These are phyloP conservation scores for Dysmachus trigonus DNA, from an alignment of 2,888 invertebrate species.

Conservation along the genomic window DNA sequence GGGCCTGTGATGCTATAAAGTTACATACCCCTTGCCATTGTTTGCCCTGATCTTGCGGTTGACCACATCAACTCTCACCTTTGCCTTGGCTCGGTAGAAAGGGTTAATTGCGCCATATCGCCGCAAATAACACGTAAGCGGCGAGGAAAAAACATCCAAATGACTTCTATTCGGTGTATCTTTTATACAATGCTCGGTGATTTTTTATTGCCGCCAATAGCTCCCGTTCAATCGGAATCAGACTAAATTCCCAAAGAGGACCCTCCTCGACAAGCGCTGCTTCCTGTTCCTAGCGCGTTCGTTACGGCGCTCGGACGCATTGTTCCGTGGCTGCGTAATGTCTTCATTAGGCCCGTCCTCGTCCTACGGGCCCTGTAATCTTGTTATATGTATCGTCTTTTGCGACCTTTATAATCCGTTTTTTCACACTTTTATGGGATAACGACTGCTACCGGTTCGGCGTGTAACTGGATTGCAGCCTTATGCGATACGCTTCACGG, in stretches of 20 bases:
- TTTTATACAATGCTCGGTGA: not conserved
- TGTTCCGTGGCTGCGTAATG: slow-evolving; percentile 38
- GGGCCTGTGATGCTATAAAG: not conserved
- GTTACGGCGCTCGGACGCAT: slow-evolving; percentile 16
- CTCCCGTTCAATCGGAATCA: slow-evolving; percentile 9
- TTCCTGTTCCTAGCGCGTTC: slow-evolving; percentile 17
- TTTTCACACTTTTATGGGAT: slow-evolving; percentile 23
- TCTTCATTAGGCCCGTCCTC: slow-evolving; percentile 25
- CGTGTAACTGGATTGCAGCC: not conserved
- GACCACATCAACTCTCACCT: slow-evolving; percentile 29
- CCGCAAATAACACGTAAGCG: not conserved
- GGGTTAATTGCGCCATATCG: slow-evolving; percentile 18
- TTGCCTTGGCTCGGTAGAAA: not conserved
- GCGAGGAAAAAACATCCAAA: not conserved
- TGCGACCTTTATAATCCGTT: slow-evolving; percentile 23
- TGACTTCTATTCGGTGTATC: not conserved
- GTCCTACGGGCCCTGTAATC: slow-evolving; percentile 16
- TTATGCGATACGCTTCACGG: not conserved
- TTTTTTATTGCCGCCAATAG: not conserved
- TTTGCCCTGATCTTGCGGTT: slow-evolving; percentile 1
- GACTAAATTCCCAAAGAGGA: not conserved
- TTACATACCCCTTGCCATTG: slow-evolving; percentile 2
- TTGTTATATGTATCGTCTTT: slow-evolving; percentile 24
- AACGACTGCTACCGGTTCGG: not conserved
- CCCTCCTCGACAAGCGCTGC: slow-evolving; percentile 8